These are phyloP conservation scores for Tetragnatha montana DNA, from an alignment of 2,888 invertebrate genomes.

Conservation along the genomic window DNA sequence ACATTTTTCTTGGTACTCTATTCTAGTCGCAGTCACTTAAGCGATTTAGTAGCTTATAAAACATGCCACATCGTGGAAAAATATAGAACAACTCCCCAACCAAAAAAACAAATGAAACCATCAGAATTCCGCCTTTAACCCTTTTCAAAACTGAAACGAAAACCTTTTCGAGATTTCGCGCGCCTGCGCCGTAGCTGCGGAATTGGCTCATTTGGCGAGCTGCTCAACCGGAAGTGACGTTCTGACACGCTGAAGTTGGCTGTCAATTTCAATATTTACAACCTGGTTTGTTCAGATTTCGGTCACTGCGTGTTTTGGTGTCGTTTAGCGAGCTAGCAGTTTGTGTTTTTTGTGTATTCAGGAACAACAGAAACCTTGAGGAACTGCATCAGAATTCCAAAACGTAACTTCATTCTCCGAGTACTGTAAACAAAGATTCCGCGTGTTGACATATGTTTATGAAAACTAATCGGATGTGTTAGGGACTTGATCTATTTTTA, in stretches of 20 bases:
- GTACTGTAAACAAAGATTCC: constrained; percentile 4
- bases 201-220: not conserved
- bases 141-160: constrained; percentile 7
- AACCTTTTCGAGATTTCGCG: not conserved
- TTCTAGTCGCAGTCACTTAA: too few species aligned
- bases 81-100: too few species aligned
- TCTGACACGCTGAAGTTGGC: not conserved
- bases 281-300: not conserved
- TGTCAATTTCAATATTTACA: not conserved
- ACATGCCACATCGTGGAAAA: not conserved
- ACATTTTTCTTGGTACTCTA: too few species aligned
- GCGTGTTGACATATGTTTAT: not conserved
- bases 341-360: not conserved
- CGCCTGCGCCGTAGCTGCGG: not conserved
- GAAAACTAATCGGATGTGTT: not conserved
- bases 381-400: not conserved
- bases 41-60: too few species aligned
- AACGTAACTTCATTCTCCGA: not conserved
- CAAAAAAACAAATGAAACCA: too few species aligned
- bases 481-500: constrained; percentile 2
- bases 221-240: constrained; percentile 31
- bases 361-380: not conserved
- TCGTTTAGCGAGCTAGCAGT: not conserved
- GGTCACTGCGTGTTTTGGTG: not conserved
- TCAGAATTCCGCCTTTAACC: too few species aligned